phyloP scores from a whole-genome alignment of 2,888 invertebrate genomes.

The Pimpla rufipes region DNA sequence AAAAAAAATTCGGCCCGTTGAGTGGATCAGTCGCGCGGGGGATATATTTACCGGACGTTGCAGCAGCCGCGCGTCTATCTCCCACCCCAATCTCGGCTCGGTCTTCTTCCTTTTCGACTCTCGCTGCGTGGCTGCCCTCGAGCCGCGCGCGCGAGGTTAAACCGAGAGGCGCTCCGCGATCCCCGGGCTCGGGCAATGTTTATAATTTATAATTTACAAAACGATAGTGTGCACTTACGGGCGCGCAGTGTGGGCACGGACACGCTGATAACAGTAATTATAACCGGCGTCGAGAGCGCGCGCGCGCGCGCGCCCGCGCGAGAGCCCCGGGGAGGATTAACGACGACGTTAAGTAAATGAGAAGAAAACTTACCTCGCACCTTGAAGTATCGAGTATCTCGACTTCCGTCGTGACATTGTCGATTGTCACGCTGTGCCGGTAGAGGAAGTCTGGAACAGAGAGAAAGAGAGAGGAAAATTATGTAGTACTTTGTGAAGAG shows the following conservation, averaged over 20 bases:
- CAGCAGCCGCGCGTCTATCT: slow-evolving; percentile 52
- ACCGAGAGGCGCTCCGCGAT: not conserved
- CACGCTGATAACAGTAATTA: slow-evolving; percentile 1
- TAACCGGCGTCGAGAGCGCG: not conserved
- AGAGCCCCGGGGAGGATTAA: not conserved
- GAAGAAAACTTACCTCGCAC: slow-evolving; percentile 90
- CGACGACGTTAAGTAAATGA: not conserved
- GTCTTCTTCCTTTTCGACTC: slow-evolving; percentile 49
- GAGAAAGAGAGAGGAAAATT: slow-evolving; percentile 62
- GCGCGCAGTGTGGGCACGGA: not conserved
- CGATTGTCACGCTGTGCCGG: slow-evolving; percentile 92
- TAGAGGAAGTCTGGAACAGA: slow-evolving; percentile 92
- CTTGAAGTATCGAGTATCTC: slow-evolving; percentile 93
- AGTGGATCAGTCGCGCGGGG: slow-evolving; percentile 63
- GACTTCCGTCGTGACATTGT: slow-evolving; percentile 92
- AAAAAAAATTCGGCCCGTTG: slow-evolving; percentile 34
- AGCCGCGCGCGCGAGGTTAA: slow-evolving; percentile 10
- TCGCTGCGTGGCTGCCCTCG: not conserved
- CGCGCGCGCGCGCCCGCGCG: no score
- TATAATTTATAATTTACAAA: slow-evolving; percentile 42
- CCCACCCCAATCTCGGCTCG: slow-evolving; percentile 51
- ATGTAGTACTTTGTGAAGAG: not conserved
- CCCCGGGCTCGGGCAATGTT: slow-evolving; percentile 14
- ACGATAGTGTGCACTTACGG: not conserved
- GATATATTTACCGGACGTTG: slow-evolving; percentile 62